phyloP scores from a whole-genome alignment of 2,797 vertebrate genomes.

The Micrastur ruficollis region DNA sequence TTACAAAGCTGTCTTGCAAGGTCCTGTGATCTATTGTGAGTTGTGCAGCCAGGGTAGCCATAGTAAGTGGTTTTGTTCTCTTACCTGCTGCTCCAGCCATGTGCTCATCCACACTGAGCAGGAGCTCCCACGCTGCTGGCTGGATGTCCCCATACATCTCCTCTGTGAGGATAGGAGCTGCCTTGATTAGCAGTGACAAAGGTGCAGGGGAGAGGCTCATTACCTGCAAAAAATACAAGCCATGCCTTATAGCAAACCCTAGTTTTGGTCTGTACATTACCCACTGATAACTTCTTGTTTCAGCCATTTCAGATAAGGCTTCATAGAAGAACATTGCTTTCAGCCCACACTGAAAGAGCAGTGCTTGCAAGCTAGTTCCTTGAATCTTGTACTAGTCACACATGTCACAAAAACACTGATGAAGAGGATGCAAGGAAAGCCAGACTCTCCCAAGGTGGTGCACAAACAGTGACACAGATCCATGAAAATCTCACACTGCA shows the following conservation, averaged over 20 bases:
- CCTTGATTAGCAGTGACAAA: constrained; percentile 94
- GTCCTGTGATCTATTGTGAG: neutral
- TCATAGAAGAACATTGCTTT: accelerated
- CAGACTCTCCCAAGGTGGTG: neutral
- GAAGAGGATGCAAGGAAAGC: neutral
- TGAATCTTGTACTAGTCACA: neutral
- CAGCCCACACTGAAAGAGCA: neutral
- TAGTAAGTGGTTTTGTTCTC: neutral
- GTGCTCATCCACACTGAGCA: constrained; percentile 96
- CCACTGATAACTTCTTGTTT: neutral
- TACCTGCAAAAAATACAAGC: constrained; percentile 77
- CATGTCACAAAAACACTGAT: neutral
- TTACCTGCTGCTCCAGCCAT: constrained; percentile 97
- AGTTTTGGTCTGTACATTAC: neutral
- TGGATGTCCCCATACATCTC: constrained; percentile 98
- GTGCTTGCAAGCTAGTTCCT: neutral
- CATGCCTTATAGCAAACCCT: neutral
- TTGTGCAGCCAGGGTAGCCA: neutral
- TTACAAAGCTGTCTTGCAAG: neutral
- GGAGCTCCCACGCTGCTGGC: constrained; percentile 95
- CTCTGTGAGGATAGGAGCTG: constrained; percentile 92
- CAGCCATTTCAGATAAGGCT: neutral
- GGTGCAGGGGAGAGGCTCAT: constrained; percentile 97
- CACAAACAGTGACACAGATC: neutral
- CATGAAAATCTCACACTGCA: neutral